These are phyloP conservation scores for Agriopis marginaria DNA, from an alignment of 2,888 invertebrate species.

Conservation along the genomic window DNA sequence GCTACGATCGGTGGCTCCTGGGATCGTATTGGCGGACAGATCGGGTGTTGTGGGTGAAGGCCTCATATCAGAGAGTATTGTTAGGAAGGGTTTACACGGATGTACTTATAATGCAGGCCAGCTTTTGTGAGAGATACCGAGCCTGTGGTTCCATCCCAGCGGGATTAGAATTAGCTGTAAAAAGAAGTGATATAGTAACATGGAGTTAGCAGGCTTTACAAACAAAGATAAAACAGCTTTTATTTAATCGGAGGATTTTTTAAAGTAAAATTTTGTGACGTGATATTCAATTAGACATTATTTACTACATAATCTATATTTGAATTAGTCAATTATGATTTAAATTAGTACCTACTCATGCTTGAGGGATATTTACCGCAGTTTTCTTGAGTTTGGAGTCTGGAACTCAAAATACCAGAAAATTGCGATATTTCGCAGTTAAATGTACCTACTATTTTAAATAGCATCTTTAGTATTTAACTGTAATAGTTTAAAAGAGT, in stretches of 20 bases:
- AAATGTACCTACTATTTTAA: too few species aligned
- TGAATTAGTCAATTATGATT: too few species aligned
- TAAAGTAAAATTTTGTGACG: too few species aligned
- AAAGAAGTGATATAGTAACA: conserved; percentile 11
- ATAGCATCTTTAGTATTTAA: too few species aligned
- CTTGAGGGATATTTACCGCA: too few species aligned
- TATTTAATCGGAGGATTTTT: not conserved
- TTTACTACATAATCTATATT: too few species aligned
- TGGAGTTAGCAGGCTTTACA: not conserved
- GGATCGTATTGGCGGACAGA: not conserved
- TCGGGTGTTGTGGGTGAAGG: not conserved
- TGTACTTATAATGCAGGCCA: conserved; percentile 12
- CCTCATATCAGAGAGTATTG: conserved; percentile 5
- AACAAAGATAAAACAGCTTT: conserved; percentile 4
- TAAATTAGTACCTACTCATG: too few species aligned
- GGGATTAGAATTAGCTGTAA: conserved; percentile 9
- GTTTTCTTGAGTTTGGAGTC: too few species aligned
- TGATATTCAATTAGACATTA: too few species aligned
- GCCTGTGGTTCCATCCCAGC: not conserved
- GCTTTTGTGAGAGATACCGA: conserved; percentile 12
- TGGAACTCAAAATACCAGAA: too few species aligned
- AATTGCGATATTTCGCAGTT: too few species aligned
- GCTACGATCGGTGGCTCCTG: not conserved
- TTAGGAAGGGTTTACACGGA: conserved; percentile 8
- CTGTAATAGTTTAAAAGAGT: too few species aligned